Conservation (phyloP, 2,113 vertebrate species). For the Sitta europaea region DNA sequence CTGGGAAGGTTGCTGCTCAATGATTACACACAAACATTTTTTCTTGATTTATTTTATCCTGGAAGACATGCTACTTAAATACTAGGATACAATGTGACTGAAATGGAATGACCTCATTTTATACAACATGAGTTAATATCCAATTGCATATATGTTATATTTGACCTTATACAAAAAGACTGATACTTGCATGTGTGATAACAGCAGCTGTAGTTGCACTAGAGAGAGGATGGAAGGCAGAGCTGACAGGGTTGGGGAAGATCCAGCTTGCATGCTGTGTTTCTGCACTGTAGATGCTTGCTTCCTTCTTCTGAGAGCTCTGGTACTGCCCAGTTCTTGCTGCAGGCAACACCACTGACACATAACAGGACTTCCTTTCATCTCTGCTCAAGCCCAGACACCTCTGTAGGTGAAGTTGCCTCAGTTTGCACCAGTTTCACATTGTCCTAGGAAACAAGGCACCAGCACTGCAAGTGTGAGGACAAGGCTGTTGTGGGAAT, state of each 20-base stretch:
- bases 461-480: neutral
- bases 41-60: neutral
- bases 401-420: neutral
- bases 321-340: neutral
- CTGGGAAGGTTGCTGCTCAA: neutral
- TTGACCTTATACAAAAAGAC: neutral
- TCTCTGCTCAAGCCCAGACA: neutral
- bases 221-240: neutral
- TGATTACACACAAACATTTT: neutral
- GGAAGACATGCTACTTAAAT: neutral
- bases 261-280: neutral
- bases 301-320: neutral
- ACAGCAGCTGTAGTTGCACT: neutral
- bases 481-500: neutral
- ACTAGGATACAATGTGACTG: neutral
- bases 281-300: neutral
- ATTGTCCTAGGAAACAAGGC: neutral
- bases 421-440: neutral
- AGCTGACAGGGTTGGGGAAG: neutral
- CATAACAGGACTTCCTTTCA: neutral
- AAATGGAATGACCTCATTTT: neutral
- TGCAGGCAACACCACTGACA: neutral
- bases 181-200: neutral
- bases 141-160: neutral
- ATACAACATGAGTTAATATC: neutral